Conservation (phyloP, 37 sponge, comb jelly and placozoan species). For the Mnemiopsis leidyi region DNA sequence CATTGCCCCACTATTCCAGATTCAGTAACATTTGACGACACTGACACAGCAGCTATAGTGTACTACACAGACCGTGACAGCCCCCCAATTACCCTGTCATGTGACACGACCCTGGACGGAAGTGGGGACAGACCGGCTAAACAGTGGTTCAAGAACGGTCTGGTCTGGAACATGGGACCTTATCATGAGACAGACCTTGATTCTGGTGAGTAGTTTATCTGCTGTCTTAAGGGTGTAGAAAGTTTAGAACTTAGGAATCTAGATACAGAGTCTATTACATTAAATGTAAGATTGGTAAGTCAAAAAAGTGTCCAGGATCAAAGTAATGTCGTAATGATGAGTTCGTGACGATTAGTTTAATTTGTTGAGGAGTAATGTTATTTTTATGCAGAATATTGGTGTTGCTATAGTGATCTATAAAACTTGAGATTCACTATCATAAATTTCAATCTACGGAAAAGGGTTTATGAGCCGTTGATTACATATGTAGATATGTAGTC, state of each 20-base stretch:
- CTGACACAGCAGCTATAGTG: not conserved
- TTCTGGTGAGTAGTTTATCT: constrained; percentile 24
- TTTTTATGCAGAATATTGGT: too few species aligned
- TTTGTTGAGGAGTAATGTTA: too few species aligned
- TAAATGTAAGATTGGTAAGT: not conserved
- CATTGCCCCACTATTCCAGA: constrained; percentile 12
- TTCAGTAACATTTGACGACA: constrained; percentile 5
- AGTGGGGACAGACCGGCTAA: not conserved
- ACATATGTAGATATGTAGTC: too few species aligned
- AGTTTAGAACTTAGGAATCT: too few species aligned
- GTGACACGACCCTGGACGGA: not conserved
- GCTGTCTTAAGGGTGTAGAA: too few species aligned
- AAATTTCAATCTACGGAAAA: too few species aligned
- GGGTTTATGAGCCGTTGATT: too few species aligned
- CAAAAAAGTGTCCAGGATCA: not conserved
- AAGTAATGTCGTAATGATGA: not conserved
- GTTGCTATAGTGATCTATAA: too few species aligned
- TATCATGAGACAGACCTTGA: constrained; percentile 46
- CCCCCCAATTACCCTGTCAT: constrained; percentile 15
- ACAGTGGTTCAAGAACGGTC: constrained; percentile 51
- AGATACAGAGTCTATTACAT: too few species aligned
- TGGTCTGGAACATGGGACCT: constrained; percentile 43
- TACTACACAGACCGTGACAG: constrained; percentile 33
- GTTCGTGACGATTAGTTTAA: not conserved
- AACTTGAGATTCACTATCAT: too few species aligned